Percentiles rank a stretch among this genome's conserved stretches.
Conservation (phyloP, 1,140 invertebrate species). For the Megalopta genalis region DNA sequence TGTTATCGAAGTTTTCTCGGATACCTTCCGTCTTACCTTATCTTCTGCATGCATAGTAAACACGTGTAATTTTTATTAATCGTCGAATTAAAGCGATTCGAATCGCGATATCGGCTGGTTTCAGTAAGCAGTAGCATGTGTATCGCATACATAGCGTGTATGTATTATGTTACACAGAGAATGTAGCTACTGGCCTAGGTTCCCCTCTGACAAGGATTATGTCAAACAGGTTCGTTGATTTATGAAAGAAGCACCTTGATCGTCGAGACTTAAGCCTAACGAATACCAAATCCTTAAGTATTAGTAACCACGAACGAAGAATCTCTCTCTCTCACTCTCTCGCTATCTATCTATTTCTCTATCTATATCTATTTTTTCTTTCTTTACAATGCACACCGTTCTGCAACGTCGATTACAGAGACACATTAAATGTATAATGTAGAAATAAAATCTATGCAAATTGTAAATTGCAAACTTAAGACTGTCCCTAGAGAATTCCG, state of each 20-base stretch:
- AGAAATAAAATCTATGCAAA: slow-evolving; percentile 56
- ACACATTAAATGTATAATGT: slow-evolving; percentile 55
- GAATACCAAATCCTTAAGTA: slow-evolving; percentile 57
- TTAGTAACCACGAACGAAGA: slow-evolving; percentile 34
- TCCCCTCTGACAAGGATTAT: slow-evolving; percentile 18
- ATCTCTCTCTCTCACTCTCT: no score
- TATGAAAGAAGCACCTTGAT: slow-evolving; percentile 39
- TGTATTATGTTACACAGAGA: slow-evolving; percentile 33
- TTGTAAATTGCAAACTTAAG: slow-evolving; percentile 31
- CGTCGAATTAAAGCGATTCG: slow-evolving; percentile 5
- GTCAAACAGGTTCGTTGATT: slow-evolving; percentile 20
- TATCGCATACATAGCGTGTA: slow-evolving; percentile 18
- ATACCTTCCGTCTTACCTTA: slow-evolving; percentile 22
- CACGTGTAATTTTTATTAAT: slow-evolving; percentile 17
- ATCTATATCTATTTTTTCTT: slow-evolving; percentile 2
- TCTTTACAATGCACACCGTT: slow-evolving; percentile 47
- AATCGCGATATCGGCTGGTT: slow-evolving; percentile 9
- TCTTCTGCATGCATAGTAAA: slow-evolving; percentile 4
- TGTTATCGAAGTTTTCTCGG: slow-evolving; percentile 13
- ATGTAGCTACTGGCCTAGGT: slow-evolving; percentile 53
- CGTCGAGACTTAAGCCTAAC: slow-evolving; percentile 50
- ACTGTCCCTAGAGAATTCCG: slow-evolving; percentile 2
- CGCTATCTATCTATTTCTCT: no score
- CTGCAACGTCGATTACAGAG: slow-evolving; percentile 33
- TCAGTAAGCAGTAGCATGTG: slow-evolving; percentile 17